phyloP scores from a whole-genome alignment of 1,140 invertebrate species.

The Triops longicaudatus region DNA sequence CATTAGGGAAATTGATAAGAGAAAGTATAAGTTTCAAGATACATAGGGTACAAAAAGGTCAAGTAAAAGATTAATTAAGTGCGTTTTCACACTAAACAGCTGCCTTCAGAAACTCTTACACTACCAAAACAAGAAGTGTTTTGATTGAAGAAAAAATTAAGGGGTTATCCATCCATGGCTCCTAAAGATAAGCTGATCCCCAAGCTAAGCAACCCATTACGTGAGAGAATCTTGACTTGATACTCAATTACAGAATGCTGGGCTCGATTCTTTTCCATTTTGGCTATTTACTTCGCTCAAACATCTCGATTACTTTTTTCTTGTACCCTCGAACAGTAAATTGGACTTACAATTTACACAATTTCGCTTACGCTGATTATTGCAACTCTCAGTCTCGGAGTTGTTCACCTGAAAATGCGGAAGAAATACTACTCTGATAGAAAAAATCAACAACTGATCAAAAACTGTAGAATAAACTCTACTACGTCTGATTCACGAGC shows the following conservation, averaged over 20 bases:
- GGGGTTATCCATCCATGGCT: constrained; percentile 6
- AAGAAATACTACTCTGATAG: no score
- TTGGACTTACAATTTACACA: no score
- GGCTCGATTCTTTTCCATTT: neutral
- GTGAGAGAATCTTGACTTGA: neutral
- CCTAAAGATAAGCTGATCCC: neutral
- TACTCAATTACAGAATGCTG: neutral
- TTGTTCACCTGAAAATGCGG: no score
- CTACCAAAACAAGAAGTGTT: neutral
- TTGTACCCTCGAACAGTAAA: no score
- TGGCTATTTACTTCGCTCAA: no score
- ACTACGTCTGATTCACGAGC: no score
- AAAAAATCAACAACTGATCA: no score
- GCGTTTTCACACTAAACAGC: neutral
- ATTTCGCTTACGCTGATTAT: no score
- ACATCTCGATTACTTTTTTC: no score
- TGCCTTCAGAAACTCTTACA: neutral
- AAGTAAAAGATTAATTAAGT: constrained; percentile 6
- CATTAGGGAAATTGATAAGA: neutral
- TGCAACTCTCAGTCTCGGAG: no score
- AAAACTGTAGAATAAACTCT: no score
- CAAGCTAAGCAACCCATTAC: neutral
- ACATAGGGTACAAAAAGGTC: neutral
- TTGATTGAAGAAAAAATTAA: neutral
- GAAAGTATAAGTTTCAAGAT: neutral